Conservation (phyloP, 2,888 invertebrate genomes). For the Graphium colonna region DNA sequence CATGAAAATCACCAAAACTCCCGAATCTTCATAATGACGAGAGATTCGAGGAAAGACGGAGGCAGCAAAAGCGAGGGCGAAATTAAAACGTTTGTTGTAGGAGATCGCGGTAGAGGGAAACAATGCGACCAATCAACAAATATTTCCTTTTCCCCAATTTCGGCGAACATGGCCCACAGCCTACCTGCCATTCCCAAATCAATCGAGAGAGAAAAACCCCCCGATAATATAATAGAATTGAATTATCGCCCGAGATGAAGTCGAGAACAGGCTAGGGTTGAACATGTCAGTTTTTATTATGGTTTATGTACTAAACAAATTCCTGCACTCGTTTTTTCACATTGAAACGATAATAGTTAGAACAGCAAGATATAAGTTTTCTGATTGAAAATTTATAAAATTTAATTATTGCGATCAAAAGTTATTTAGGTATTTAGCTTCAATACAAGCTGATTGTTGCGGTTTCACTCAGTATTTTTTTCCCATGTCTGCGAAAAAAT, state of each 20-base stretch:
- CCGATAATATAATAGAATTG: slow-evolving; percentile 73
- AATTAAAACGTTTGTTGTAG: background rate
- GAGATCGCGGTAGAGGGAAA: slow-evolving; percentile 29
- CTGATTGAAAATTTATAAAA: too few species aligned
- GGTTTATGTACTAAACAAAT: too few species aligned
- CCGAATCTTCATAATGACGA: background rate
- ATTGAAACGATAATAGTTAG: too few species aligned
- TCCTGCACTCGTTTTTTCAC: too few species aligned
- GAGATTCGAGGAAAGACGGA: background rate
- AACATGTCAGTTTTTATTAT: too few species aligned
- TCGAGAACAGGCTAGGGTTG: slow-evolving; percentile 40
- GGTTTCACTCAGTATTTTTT: too few species aligned
- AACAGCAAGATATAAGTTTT: too few species aligned
- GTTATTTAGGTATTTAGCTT: too few species aligned
- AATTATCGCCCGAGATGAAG: slow-evolving; percentile 72
- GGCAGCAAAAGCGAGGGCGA: background rate
- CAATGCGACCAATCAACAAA: slow-evolving; percentile 48
- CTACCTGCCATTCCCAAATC: slow-evolving; percentile 57
- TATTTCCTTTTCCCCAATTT: slow-evolving; percentile 43
- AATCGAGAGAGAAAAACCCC: slow-evolving; percentile 66
- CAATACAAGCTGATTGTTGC: too few species aligned
- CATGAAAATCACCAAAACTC: background rate
- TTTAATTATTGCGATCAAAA: too few species aligned
- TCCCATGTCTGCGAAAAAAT: too few species aligned
- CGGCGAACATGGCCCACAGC: slow-evolving; percentile 26